Base-by-base conservation (phyloP, 1,140 invertebrate genomes). In the Pseudomyrmex concolor region DNA sequence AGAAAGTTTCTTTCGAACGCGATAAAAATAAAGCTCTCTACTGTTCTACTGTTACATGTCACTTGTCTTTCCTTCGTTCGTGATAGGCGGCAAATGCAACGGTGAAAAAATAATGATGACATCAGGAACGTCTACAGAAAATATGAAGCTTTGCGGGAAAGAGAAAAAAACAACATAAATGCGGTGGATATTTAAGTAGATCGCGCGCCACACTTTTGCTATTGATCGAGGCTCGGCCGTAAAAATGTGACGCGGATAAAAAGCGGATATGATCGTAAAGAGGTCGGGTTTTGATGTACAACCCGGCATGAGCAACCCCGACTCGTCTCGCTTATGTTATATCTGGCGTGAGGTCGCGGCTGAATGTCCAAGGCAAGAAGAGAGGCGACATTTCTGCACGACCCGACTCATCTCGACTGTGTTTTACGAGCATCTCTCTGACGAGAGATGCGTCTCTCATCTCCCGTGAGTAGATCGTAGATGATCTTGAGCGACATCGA, bases 281-380 rank as follows among this genome's bases (percentile, higher is more conserved):
- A 22, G 22, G 43, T 48, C 22, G 55, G 48, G 25, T 68, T 68
- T 57, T 68, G 34, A 86, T 34, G 66, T 34, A 80, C 25, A 64
- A 54, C 10, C 15, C 7, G 64, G 34, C 70, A 34, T 34, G 54
- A 84, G 22, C 71, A 57, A 70, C 59, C 59, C 83, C 57, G 51
- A 77, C 67, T 67, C 71, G 71, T 84, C 84, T 72, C 84, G 80
- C 34, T 86, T 86, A 86, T 71, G 77, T 84, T 85, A 17, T 80
- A 66, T 71, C 66, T 54, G 71, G 25, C 73, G 59, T 74, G 19
- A 17, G 7, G n/a, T 54, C 50, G 43, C 48, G 63, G 17, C 51
- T 84, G 63, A 48, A 55, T 57, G 48, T 63, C 17, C 9, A 12
- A 50, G 43, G 15, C 63, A 63, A 63, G 34, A 34, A 34, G 43